These are phyloP conservation scores for Gadus chalcogrammus DNA, from an alignment of 2,113 vertebrate genomes.

Conservation along the genomic window DNA sequence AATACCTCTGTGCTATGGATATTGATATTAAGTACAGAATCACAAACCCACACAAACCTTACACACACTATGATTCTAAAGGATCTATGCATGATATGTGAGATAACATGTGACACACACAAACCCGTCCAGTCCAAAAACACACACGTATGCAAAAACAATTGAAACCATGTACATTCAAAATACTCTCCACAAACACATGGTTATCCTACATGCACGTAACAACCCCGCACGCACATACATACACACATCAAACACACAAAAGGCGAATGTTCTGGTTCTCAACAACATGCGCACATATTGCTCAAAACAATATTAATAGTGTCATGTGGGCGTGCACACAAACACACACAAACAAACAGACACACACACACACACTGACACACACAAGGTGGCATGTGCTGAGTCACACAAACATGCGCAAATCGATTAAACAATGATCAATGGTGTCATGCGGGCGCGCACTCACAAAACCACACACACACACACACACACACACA, in stretches of 20 bases:
- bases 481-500: background rate
- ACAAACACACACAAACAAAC: background rate
- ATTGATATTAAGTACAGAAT: too few relatives aligned
- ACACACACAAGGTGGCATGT: conserved; percentile 1
- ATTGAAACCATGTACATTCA: background rate
- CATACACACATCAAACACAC: background rate
- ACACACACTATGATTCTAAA: too few relatives aligned
- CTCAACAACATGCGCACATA: too few relatives aligned
- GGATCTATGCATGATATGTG: too few relatives aligned
- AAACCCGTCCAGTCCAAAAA: background rate
- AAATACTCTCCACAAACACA: background rate
- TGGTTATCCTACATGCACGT: background rate
- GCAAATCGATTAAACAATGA: background rate
- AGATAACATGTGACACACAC: background rate
- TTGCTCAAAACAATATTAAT: too few relatives aligned
- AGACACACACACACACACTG: conserved; percentile 14
- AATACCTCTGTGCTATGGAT: too few relatives aligned
- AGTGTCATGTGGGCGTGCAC: too few relatives aligned
- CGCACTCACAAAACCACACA: background rate
- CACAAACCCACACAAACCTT: background rate
- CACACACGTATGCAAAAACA: background rate
- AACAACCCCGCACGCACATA: background rate
- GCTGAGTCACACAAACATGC: background rate
- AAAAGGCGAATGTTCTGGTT: too few relatives aligned
- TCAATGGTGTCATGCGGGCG: background rate